phyloP scores from a whole-genome alignment of 2,797 vertebrate genomes.

The Chrysolophus pictus region DNA sequence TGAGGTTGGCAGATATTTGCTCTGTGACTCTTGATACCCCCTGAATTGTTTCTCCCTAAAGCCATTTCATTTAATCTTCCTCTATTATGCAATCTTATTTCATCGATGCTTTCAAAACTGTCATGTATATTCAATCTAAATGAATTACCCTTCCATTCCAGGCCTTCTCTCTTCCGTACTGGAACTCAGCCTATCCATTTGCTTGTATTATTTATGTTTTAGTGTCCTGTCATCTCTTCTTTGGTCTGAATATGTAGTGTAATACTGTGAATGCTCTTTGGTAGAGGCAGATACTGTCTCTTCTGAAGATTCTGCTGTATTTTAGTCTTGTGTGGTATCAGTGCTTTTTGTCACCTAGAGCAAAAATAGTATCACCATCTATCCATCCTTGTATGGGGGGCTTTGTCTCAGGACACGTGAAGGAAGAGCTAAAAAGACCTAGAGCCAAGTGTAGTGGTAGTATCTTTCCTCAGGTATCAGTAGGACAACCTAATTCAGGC shows the following conservation, averaged over 20 bases:
- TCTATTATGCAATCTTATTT: slow-evolving; percentile 8
- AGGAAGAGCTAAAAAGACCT: not conserved
- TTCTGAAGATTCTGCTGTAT: not conserved
- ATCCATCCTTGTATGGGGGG: not conserved
- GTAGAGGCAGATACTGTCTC: not conserved
- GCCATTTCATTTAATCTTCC: slow-evolving; percentile 20
- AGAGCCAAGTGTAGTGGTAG: not conserved
- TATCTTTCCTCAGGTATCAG: not conserved
- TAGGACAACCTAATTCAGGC: not conserved
- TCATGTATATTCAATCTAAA: not conserved
- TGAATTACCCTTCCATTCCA: not conserved
- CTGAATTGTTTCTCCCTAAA: not conserved
- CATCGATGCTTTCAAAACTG: slow-evolving; percentile 23
- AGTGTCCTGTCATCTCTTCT: not conserved
- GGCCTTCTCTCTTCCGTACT: not conserved
- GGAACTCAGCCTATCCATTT: not conserved
- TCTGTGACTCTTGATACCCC: slow-evolving; percentile 5
- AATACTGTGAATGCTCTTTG: not conserved
- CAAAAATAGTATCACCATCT: not conserved
- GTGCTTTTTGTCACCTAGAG: not conserved
- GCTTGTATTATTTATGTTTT: not conserved
- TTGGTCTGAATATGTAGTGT: not conserved
- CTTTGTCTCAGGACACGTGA: not conserved
- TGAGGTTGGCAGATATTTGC: slow-evolving; percentile 23
- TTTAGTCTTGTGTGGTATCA: not conserved